These are phyloP conservation scores for Nibea coibor DNA, from an alignment of 2,113 vertebrate species.

Conservation along the genomic window DNA sequence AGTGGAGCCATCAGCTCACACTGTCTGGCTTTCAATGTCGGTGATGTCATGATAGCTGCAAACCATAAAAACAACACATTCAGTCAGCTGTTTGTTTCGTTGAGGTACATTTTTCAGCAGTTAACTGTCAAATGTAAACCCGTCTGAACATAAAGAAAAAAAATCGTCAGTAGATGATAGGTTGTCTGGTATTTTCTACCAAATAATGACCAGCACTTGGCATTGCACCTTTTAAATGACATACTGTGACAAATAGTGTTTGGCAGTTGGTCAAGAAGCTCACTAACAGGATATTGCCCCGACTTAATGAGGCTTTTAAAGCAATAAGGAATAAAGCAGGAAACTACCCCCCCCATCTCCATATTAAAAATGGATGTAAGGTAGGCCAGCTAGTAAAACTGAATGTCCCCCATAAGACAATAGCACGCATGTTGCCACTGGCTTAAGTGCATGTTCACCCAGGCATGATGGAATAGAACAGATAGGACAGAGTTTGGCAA, in stretches of 20 bases:
- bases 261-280: slow-evolving; percentile 18
- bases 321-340: slow-evolving; percentile 37
- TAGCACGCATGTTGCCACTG: slow-evolving; percentile 27
- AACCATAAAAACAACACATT: slow-evolving; percentile 11
- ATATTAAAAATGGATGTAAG: slow-evolving; percentile 58
- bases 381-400: slow-evolving; percentile 11
- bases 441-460: slow-evolving; percentile 32
- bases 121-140: slow-evolving; percentile 4
- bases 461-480: slow-evolving; percentile 35
- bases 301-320: slow-evolving; percentile 60
- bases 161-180: not conserved
- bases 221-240: not conserved
- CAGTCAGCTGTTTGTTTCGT: slow-evolving; percentile 9
- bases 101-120: not conserved
- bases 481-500: slow-evolving; percentile 53
- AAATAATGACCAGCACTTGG: not conserved
- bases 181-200: not conserved
- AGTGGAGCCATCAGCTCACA: slow-evolving; percentile 30
- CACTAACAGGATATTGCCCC: slow-evolving; percentile 33
- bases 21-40: slow-evolving; percentile 52
- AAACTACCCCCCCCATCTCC: slow-evolving; percentile 13
- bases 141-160: not conserved
- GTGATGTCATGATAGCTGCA: slow-evolving; percentile 40
- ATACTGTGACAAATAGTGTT: not conserved
- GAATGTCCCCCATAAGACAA: slow-evolving; percentile 16